Evolutionary conservation across 1,140 invertebrate genomes (phyloP).

Genomic region (Gonatopus flavifemur): DNA sequence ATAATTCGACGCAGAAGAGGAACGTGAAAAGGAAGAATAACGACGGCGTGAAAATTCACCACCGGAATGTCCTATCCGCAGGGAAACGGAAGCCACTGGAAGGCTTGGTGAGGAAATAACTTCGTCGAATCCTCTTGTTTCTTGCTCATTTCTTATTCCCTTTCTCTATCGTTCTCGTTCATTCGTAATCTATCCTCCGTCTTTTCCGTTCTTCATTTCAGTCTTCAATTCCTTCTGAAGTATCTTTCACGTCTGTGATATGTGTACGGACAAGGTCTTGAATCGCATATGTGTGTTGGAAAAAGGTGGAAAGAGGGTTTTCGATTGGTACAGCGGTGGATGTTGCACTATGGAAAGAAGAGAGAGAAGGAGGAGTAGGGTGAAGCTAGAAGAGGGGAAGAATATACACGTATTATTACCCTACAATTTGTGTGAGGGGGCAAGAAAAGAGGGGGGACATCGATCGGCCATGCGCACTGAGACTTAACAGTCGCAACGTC

Average conservation of each 20-base stretch:
- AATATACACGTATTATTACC: slow-evolving; percentile 1
- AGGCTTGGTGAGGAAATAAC: slow-evolving; percentile 25
- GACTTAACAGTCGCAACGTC: too few species aligned
- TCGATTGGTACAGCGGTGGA: too few species aligned
- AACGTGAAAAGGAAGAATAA: slow-evolving; percentile 14
- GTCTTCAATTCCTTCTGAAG: too few species aligned
- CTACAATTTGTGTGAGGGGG: background rate
- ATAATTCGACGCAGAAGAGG: background rate
- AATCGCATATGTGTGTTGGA: too few species aligned
- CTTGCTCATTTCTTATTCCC: slow-evolving; percentile 15
- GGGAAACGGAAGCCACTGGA: slow-evolving; percentile 31
- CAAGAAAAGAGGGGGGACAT: slow-evolving; percentile 31
- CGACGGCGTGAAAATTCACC: slow-evolving; percentile 29
- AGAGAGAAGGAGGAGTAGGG: slow-evolving; percentile 1
- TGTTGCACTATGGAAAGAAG: too few species aligned
- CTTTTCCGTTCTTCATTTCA: too few species aligned
- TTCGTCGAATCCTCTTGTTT: slow-evolving; percentile 14
- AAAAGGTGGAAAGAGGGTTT: too few species aligned
- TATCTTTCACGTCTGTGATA: too few species aligned
- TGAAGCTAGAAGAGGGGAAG: slow-evolving; percentile 10
- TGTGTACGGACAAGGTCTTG: too few species aligned
- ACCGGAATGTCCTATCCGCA: slow-evolving; percentile 30
- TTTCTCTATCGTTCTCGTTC: slow-evolving; percentile 5
- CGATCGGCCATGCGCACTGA: slow-evolving; percentile 38
- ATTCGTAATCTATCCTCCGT: background rate